phyloP scores from a whole-genome alignment of 2,113 vertebrate species.

The Neogobius melanostomus region DNA sequence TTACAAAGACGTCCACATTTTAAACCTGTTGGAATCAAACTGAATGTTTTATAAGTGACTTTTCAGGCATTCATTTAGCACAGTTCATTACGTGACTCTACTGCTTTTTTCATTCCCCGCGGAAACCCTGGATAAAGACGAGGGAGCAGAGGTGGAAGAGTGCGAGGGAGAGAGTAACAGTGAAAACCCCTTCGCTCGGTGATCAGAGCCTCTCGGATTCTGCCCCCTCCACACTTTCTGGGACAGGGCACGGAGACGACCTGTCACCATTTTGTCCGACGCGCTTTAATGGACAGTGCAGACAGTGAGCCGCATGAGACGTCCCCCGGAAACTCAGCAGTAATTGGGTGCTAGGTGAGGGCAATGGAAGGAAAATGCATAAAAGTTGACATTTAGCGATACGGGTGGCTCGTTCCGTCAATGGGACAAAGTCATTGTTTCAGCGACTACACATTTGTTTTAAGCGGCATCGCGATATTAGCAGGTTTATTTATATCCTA shows the following conservation, averaged over 20 bases:
- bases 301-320: not conserved
- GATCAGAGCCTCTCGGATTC: conserved; percentile 50
- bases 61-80: too few species aligned
- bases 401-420: not conserved
- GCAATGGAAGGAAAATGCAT: not conserved
- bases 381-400: not conserved
- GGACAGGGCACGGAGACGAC: conserved; percentile 8
- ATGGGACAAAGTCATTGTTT: too few species aligned
- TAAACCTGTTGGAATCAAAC: too few species aligned
- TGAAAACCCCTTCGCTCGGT: conserved; percentile 42
- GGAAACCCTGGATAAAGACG: too few species aligned
- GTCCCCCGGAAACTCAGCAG: not conserved
- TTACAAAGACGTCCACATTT: too few species aligned
- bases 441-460: too few species aligned
- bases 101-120: too few species aligned
- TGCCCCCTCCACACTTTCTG: conserved; percentile 42
- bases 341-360: not conserved
- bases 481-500: too few species aligned
- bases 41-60: too few species aligned
- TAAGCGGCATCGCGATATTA: too few species aligned
- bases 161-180: conserved; percentile 20
- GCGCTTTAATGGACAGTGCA: not conserved
- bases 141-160: not conserved
- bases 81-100: too few species aligned
- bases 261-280: conserved; percentile 9